Evolutionary conservation across 2,888 invertebrate species (phyloP), one percentile per base, ranked within the genome.

Genomic region (Eulithis prunata): DNA sequence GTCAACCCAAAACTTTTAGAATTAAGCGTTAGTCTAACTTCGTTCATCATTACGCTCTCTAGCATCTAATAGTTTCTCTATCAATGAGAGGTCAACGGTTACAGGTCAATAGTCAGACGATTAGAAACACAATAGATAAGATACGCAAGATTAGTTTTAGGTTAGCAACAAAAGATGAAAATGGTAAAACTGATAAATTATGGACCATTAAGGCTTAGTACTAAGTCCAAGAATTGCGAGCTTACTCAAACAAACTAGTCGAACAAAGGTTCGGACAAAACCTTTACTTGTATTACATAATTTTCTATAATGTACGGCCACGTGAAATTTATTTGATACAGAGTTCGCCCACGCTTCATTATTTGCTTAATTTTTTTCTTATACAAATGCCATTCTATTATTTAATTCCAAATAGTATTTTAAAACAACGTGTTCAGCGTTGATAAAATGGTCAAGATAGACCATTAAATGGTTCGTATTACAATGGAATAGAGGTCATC

Each of bases 151-250:
- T 62, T 66, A 62, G 58, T 56, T 28, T 58, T 11, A 49, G 51
- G 45, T 53, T 55, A 43, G 49, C 62, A 58, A 69, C 69, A 64
- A 66, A 60, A 53, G 57, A 47, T 62, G 60, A 63, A 41, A 63
- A 64, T 66, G 61, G 65, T 55, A 68, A 71, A 62, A 61, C 49
- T 68, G 57, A 68, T 66, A 64, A 69, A 69, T 59, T 55, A 63
- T 62, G 60, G 52, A 46, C 46, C 58, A 51, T 63, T 47, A 10
- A 56, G 63, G 61, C 62, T 57, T 54, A 62, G 54, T 43, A 54
- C 49, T 32, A 45, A 49, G 41, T 41, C 32, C n/a, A 43, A 45
- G 45, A 57, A 32, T 21, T 36, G 2, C 36, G 56, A n/a, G 6
- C n/a, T 52, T 6, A 41, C 46, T 47, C 46, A 47, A 49, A 55